Percentiles rank a stretch among this genome's conserved stretches.
Conservation (phyloP, 2,113 vertebrate species). For the Periophthalmodon schlosseri region DNA sequence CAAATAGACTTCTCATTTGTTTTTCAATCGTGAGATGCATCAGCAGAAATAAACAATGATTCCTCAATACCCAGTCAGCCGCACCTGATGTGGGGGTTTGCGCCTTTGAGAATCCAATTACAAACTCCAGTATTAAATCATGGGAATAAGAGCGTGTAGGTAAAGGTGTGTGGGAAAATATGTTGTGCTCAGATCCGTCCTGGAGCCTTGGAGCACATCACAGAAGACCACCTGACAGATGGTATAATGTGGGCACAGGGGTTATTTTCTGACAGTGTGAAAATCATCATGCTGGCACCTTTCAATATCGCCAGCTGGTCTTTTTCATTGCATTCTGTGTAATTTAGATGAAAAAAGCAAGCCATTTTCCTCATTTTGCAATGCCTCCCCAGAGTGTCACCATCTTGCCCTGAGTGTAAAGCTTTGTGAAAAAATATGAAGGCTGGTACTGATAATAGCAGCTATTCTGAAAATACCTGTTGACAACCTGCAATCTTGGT, state of each 20-base stretch:
- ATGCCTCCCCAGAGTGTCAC: slow-evolving; percentile 32
- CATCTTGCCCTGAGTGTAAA: slow-evolving; percentile 34
- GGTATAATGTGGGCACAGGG: slow-evolving; percentile 73
- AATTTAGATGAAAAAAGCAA: slow-evolving; percentile 51
- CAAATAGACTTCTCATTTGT: slow-evolving; percentile 71
- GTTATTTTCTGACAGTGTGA: slow-evolving; percentile 76
- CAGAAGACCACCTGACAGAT: slow-evolving; percentile 76
- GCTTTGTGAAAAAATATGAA: slow-evolving; percentile 40
- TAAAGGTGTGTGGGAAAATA: slow-evolving; percentile 18
- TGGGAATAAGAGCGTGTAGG: slow-evolving; percentile 14
- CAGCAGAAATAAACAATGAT: slow-evolving; percentile 52
- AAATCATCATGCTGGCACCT: slow-evolving; percentile 70
- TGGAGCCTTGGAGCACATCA: slow-evolving; percentile 40
- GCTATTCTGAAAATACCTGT: slow-evolving; percentile 56
- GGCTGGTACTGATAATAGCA: slow-evolving; percentile 37
- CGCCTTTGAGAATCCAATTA: slow-evolving; percentile 48
- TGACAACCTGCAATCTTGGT: slow-evolving; percentile 53
- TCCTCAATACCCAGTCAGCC: slow-evolving; percentile 52
- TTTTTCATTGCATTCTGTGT: slow-evolving; percentile 57
- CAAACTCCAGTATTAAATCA: slow-evolving; percentile 26
- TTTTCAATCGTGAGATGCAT: slow-evolving; percentile 52
- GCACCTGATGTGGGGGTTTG: slow-evolving; percentile 17
- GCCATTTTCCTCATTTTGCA: slow-evolving; percentile 57
- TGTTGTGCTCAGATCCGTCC: slow-evolving; percentile 43
- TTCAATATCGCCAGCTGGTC: slow-evolving; percentile 70